Conservation (phyloP, 2,797 vertebrate genomes). For the Falco rusticolus region DNA sequence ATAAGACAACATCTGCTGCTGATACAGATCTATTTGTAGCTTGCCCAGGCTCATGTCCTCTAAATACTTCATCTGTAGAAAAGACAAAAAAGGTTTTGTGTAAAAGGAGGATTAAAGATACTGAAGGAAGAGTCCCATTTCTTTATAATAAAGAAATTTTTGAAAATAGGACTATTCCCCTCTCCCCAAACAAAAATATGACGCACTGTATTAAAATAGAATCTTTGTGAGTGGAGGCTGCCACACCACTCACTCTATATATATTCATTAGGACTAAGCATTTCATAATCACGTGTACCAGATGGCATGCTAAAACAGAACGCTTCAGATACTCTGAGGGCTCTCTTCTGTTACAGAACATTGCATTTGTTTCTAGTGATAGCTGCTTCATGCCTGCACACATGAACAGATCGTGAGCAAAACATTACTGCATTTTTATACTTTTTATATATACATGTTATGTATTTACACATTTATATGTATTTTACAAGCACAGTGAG, state of each 20-base stretch:
- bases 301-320: conserved; percentile 23
- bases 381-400: background rate
- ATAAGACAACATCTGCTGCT: conserved; percentile 96
- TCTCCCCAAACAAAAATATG: background rate
- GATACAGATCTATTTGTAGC: conserved; percentile 89
- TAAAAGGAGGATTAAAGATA: background rate
- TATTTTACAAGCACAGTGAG: background rate
- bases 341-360: background rate
- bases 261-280: conserved; percentile 12
- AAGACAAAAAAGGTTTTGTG: background rate
- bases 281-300: conserved; percentile 31
- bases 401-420: background rate
- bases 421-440: background rate
- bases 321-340: background rate
- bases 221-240: conserved; percentile 17
- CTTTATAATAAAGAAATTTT: background rate
- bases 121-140: background rate
- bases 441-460: background rate
- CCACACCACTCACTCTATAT: conserved; percentile 27
- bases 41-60: conserved; percentile 92
- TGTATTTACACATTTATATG: background rate
- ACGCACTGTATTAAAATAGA: conserved; percentile 50
- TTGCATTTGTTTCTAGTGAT: background rate
- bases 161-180: background rate
- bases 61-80: conserved; percentile 92